Evolutionary conservation across 53 echinoderm and acorn worm genomes (phyloP).

Genomic region (Paelopatides confundens): DNA sequence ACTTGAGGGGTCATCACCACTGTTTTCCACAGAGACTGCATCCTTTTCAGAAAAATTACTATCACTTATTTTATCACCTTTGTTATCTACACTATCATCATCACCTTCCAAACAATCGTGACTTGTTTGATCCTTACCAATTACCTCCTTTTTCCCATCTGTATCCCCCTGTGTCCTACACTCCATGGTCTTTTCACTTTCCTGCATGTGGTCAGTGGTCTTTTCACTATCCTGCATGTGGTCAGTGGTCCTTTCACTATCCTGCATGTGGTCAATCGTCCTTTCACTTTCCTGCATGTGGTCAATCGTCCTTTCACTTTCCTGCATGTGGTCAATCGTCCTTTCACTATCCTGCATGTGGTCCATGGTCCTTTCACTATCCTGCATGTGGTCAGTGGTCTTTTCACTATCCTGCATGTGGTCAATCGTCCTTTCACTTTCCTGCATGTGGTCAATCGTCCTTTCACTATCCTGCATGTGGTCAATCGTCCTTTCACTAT

Average conservation of each 20-base stretch:
- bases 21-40: background rate
- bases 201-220: slow-evolving; percentile 7
- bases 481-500: background rate
- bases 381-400: background rate
- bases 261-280: background rate
- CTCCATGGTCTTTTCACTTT: background rate
- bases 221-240: background rate
- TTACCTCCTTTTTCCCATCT: slow-evolving; percentile 4
- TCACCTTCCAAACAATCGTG: background rate
- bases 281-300: background rate
- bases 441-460: background rate
- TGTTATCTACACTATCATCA: background rate
- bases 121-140: slow-evolving; percentile 33
- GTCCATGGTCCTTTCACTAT: background rate
- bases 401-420: background rate
- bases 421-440: background rate
- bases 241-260: background rate
- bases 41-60: background rate
- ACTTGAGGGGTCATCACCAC: slow-evolving; percentile 16
- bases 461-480: background rate
- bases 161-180: background rate
- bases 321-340: background rate
- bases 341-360: background rate
- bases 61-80: background rate
- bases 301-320: background rate